Conservation (phyloP, 2,888 invertebrate species). For the Pemphredon lugubris region DNA sequence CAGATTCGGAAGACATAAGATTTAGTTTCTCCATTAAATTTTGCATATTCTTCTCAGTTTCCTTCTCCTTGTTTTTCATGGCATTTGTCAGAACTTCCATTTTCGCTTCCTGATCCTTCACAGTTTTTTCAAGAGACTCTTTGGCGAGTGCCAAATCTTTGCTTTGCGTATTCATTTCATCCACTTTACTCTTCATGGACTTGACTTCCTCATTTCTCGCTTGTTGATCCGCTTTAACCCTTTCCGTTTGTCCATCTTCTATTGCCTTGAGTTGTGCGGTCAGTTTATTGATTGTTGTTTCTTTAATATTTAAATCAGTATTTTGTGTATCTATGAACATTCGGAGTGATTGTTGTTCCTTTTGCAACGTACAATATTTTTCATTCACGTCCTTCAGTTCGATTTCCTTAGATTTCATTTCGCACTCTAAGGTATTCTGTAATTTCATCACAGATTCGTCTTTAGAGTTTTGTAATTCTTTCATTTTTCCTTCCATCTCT, state of each 20-base stretch:
- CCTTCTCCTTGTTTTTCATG: slow-evolving; percentile 68
- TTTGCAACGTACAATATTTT: slow-evolving; percentile 66
- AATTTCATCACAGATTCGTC: slow-evolving; percentile 60
- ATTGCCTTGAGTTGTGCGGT: slow-evolving; percentile 81
- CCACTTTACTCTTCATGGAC: slow-evolving; percentile 64
- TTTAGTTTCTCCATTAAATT: slow-evolving; percentile 72
- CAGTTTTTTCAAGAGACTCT: slow-evolving; percentile 82
- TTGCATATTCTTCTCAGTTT: slow-evolving; percentile 65
- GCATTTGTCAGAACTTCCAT: slow-evolving; percentile 60
- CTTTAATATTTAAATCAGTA: slow-evolving; percentile 82
- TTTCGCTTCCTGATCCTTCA: slow-evolving; percentile 78
- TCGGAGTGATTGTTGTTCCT: slow-evolving; percentile 80
- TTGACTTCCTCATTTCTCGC: slow-evolving; percentile 70
- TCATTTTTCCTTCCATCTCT: slow-evolving; percentile 81
- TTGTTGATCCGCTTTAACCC: slow-evolving; percentile 59
- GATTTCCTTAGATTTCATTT: slow-evolving; percentile 51
- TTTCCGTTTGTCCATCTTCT: slow-evolving; percentile 80
- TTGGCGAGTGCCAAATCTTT: slow-evolving; percentile 77
- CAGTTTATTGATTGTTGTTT: slow-evolving; percentile 82
- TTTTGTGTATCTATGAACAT: slow-evolving; percentile 79
- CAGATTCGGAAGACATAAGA: slow-evolving; percentile 60
- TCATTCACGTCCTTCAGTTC: slow-evolving; percentile 37
- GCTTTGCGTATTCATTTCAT: slow-evolving; percentile 65
- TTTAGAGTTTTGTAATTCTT: slow-evolving; percentile 80
- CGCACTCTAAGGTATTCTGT: slow-evolving; percentile 53